These are phyloP conservation scores for Phrynocephalus guinanensis DNA, from an alignment of 2,797 vertebrate genomes.

Conservation along the genomic window DNA sequence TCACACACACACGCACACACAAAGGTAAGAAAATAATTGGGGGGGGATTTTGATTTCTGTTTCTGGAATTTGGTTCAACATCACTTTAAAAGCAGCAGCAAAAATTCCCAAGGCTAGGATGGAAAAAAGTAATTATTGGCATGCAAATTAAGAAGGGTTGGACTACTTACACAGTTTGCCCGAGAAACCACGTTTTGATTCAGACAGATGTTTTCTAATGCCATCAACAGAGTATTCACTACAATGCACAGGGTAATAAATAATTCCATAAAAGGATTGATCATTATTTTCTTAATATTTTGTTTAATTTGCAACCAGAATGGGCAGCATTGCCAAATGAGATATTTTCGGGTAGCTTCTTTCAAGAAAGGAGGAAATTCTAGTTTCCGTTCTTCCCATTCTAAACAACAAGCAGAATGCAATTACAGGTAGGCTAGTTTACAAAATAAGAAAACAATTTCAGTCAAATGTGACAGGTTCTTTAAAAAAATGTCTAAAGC, in stretches of 20 bases:
- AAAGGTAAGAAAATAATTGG: background rate
- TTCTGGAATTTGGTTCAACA: background rate
- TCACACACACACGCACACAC: background rate
- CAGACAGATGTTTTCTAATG: slow-evolving; percentile 86
- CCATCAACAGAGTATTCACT: slow-evolving; percentile 91
- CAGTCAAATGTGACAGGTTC: background rate
- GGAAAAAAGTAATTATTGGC: background rate
- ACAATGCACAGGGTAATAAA: slow-evolving; percentile 91
- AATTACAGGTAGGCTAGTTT: background rate
- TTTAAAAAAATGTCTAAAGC: background rate
- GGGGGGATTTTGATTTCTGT: background rate
- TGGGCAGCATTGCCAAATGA: slow-evolving; percentile 89
- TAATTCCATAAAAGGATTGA: slow-evolving; percentile 89
- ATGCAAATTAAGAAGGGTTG: background rate
- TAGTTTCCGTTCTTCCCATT: slow-evolving; percentile 85
- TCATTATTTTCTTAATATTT: slow-evolving; percentile 82
- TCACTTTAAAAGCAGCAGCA: background rate
- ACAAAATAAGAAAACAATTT: background rate
- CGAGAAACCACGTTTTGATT: slow-evolving; percentile 76
- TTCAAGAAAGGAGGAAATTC: slow-evolving; percentile 85
- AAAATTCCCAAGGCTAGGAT: background rate
- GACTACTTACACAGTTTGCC: slow-evolving; percentile 84
- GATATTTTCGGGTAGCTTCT: slow-evolving; percentile 79
- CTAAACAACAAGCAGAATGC: slow-evolving; percentile 71
- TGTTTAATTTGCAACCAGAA: slow-evolving; percentile 85